Percentiles rank a stretch among this genome's conserved stretches.
These are phyloP conservation scores for Amblyraja radiata DNA, from an alignment of 2,797 vertebrate species.

Conservation along the genomic window DNA sequence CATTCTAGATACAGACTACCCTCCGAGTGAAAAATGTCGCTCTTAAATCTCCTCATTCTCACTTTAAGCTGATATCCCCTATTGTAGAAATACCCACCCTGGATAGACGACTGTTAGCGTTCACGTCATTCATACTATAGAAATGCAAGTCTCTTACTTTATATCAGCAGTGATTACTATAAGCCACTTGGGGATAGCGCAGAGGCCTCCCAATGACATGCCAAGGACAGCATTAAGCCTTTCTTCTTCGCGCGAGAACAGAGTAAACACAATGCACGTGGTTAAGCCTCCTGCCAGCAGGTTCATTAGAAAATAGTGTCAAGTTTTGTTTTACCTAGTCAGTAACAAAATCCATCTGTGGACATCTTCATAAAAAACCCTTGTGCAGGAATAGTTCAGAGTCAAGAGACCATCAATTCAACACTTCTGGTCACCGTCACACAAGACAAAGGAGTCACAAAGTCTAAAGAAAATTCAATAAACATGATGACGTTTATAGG, in stretches of 20 bases:
- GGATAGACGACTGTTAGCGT: too few relatives aligned
- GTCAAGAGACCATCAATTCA: not conserved
- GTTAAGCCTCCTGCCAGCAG: not conserved
- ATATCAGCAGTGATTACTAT: not conserved
- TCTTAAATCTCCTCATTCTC: too few relatives aligned
- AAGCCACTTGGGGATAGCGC: not conserved
- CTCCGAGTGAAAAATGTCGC: too few relatives aligned
- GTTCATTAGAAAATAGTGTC: not conserved
- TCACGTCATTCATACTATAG: too few relatives aligned
- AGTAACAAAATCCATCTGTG: not conserved
- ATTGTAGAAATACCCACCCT: too few relatives aligned
- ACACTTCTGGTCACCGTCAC: not conserved
- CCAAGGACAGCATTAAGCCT: not conserved
- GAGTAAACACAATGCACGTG: not conserved
- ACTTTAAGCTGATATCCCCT: too few relatives aligned
- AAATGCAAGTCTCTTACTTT: not conserved
- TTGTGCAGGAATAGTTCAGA: not conserved
- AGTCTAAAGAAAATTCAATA: not conserved
- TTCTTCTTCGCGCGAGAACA: not conserved
- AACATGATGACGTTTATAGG: too few relatives aligned
- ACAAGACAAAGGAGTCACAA: not conserved
- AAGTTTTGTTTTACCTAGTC: not conserved
- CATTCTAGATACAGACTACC: too few relatives aligned
- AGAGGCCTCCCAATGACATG: not conserved
- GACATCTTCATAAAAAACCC: not conserved